Conservation (phyloP, 2,797 vertebrate genomes). For the Scolopax bukidnonensis region DNA sequence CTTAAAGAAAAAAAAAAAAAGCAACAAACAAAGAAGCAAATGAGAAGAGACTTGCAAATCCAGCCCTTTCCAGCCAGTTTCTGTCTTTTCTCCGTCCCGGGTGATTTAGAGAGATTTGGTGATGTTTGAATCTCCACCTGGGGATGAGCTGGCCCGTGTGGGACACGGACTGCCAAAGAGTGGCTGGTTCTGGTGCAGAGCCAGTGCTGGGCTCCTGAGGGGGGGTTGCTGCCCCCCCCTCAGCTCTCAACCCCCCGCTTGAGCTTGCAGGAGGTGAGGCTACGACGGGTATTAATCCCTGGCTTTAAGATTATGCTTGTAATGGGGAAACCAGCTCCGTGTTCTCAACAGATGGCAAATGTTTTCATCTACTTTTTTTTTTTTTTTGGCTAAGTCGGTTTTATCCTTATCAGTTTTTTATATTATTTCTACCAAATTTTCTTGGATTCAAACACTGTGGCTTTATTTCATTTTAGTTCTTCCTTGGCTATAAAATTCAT, state of each 20-base stretch:
- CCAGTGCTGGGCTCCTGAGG: neutral
- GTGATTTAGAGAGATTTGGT: neutral
- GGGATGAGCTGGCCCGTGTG: neutral
- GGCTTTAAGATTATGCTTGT: constrained; percentile 40
- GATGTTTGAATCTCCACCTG: neutral
- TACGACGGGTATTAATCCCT: constrained; percentile 27
- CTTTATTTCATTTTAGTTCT: constrained; percentile 43
- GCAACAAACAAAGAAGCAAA: neutral
- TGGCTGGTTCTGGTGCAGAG: neutral
- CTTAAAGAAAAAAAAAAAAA: neutral
- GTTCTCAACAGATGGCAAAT: constrained; percentile 70
- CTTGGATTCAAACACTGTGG: neutral
- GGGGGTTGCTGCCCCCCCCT: neutral
- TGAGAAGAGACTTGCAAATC: neutral
- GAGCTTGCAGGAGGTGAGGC: neutral
- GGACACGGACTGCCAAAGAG: neutral
- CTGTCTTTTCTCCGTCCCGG: neutral
- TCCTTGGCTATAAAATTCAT: constrained; percentile 48
- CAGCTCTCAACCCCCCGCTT: neutral
- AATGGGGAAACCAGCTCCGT: constrained; percentile 23
- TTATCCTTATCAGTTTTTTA: constrained; percentile 17
- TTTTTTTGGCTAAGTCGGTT: constrained; percentile 18
- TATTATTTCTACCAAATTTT: constrained; percentile 49
- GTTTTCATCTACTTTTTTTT: constrained; percentile 41
- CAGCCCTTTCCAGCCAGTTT: neutral